Evolutionary conservation across 2,888 invertebrate species (phyloP).

Genomic region (Melieria picta): DNA sequence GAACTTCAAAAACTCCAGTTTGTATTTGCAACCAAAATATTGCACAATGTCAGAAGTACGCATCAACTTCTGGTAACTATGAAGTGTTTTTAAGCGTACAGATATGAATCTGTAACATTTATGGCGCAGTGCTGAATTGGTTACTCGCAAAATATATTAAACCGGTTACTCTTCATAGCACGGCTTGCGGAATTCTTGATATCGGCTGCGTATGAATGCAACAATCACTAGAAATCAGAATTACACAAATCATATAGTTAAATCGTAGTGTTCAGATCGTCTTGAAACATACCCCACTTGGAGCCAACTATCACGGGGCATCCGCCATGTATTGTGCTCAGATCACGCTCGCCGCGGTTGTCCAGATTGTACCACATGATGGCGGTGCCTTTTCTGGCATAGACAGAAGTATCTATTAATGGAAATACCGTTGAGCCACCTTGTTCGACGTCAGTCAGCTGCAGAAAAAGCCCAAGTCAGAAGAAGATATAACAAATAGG

Average conservation of each 20-base stretch:
- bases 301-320: slow-evolving; percentile 61
- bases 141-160: too few relatives aligned
- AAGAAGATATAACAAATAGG: too few relatives aligned
- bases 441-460: slow-evolving; percentile 96
- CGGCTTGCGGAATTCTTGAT: slow-evolving; percentile 78
- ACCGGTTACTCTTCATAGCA: slow-evolving; percentile 57
- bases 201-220: slow-evolving; percentile 88
- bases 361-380: slow-evolving; percentile 59
- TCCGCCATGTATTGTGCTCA: slow-evolving; percentile 54
- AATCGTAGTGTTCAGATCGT: background rate
- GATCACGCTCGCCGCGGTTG: slow-evolving; percentile 48
- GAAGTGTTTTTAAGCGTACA: too few relatives aligned
- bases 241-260: background rate
- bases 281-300: slow-evolving; percentile 55
- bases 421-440: slow-evolving; percentile 99
- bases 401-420: slow-evolving; percentile 81
- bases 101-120: too few relatives aligned
- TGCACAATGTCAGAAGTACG: too few relatives aligned
- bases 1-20: too few relatives aligned
- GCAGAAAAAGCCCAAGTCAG: slow-evolving; percentile 34
- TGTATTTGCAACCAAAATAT: too few relatives aligned
- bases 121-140: too few relatives aligned
- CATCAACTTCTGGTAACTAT: too few relatives aligned
- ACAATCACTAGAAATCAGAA: slow-evolving; percentile 73
- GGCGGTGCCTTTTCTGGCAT: slow-evolving; percentile 79